Percentiles rank a stretch among this genome's conserved stretches.
These are phyloP conservation scores for Chloroceryle amazona DNA, from an alignment of 2,797 vertebrate species.

Conservation along the genomic window DNA sequence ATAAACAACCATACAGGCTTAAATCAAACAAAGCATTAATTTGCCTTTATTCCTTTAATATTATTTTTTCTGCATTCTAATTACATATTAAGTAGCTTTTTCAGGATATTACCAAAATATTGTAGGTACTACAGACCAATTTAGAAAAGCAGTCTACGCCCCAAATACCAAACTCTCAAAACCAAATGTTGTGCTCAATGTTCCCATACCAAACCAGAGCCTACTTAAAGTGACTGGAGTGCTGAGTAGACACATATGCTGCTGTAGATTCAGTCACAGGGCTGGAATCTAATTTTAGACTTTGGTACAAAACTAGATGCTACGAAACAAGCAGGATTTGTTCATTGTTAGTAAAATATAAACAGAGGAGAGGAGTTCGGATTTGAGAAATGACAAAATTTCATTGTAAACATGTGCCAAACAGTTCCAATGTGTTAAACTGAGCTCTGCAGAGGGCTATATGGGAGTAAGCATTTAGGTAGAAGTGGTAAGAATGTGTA, in stretches of 20 bases:
- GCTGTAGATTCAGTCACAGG: neutral
- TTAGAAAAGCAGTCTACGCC: neutral
- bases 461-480: neutral
- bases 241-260: neutral
- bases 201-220: neutral
- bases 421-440: neutral
- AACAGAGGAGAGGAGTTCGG: neutral
- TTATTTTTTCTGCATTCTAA: neutral
- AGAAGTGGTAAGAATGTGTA: neutral
- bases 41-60: neutral
- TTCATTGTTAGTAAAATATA: neutral
- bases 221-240: neutral
- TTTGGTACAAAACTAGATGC: neutral
- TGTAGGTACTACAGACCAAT: neutral
- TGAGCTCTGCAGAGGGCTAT: neutral
- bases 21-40: neutral
- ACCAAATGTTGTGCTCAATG: neutral
- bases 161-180: neutral
- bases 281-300: neutral
- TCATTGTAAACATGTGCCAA: neutral
- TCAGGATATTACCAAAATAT: neutral
- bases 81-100: neutral
- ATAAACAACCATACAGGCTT: neutral
- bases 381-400: conserved; percentile 1
- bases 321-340: neutral